phyloP scores from a whole-genome alignment of 2,888 invertebrate species.

The Protonemura montana region DNA sequence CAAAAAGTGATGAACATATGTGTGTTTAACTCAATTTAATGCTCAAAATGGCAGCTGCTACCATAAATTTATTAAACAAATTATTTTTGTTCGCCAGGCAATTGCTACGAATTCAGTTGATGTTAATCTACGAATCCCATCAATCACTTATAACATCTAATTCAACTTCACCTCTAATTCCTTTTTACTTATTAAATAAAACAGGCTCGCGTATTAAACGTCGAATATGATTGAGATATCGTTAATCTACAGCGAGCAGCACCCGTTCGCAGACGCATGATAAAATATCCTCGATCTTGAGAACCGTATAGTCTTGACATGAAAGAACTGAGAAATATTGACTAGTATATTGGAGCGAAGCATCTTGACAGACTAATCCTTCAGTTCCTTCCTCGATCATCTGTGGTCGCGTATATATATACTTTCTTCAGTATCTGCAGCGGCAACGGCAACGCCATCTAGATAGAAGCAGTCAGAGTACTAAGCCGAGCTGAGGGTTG shows the following conservation, averaged over 20 bases:
- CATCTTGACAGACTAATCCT: slow-evolving; percentile 46
- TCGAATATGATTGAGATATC: slow-evolving; percentile 29
- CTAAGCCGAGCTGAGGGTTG: slow-evolving; percentile 29
- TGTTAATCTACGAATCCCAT: background rate
- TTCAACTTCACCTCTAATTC: slow-evolving; percentile 1
- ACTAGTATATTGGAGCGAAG: slow-evolving; percentile 36
- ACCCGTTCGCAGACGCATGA: background rate
- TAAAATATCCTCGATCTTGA: background rate
- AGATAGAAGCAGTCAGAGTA: slow-evolving; percentile 13
- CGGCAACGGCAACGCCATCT: background rate
- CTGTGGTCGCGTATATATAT: background rate
- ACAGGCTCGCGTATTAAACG: background rate
- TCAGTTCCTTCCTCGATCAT: slow-evolving; percentile 26
- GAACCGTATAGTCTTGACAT: slow-evolving; percentile 19
- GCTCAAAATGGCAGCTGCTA: too few relatives aligned
- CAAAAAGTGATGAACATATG: too few relatives aligned
- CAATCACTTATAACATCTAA: background rate
- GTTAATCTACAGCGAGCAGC: slow-evolving; percentile 1
- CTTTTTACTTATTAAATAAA: background rate
- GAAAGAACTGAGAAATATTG: slow-evolving; percentile 32
- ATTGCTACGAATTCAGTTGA: background rate
- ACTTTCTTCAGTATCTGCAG: background rate
- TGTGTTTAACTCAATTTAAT: too few relatives aligned
- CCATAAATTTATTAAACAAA: too few relatives aligned
- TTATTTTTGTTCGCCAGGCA: too few relatives aligned